Conservation (phyloP, 23 tunicate species). For the Diplosoma virens region DNA sequence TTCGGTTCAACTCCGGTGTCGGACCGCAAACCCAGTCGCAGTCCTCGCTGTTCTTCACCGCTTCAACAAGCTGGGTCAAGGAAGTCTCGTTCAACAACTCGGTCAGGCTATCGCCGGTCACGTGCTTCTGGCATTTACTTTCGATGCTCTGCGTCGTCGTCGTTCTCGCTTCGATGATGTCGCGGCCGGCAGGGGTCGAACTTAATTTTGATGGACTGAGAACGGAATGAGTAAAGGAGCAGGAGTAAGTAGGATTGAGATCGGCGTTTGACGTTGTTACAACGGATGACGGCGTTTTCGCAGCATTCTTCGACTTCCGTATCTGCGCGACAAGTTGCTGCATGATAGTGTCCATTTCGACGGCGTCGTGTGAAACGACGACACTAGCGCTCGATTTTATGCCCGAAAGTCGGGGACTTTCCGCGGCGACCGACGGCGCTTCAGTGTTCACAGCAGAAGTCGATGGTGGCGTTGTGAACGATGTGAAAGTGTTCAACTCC, state of each 20-base stretch:
- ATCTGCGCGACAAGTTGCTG: not conserved
- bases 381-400: not conserved
- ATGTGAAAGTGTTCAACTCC: not conserved
- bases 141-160: not conserved
- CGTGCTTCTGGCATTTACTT: constrained; percentile 19
- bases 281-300: not conserved
- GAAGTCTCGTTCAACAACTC: constrained; percentile 46
- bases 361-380: not conserved
- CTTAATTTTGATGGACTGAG: too few species aligned
- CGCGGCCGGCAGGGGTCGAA: not conserved
- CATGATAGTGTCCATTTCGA: not conserved
- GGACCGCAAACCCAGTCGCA: not conserved
- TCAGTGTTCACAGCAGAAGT: too few species aligned
- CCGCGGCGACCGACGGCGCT: too few species aligned
- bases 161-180: not conserved
- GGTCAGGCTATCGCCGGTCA: constrained; percentile 40
- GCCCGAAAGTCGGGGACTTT: not conserved
- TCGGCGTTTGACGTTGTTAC: not conserved
- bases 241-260: not conserved
- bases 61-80: constrained; percentile 36
- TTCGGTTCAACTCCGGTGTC: not conserved
- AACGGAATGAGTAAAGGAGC: not conserved
- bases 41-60: not conserved
- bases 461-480: not conserved
- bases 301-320: not conserved